A percentile compares a stretch with the other conserved stretches of the same genome.
These are phyloP conservation scores for Kobus ellipsiprymnus DNA, from an alignment of 2,113 vertebrate genomes.

Conservation along the genomic window DNA sequence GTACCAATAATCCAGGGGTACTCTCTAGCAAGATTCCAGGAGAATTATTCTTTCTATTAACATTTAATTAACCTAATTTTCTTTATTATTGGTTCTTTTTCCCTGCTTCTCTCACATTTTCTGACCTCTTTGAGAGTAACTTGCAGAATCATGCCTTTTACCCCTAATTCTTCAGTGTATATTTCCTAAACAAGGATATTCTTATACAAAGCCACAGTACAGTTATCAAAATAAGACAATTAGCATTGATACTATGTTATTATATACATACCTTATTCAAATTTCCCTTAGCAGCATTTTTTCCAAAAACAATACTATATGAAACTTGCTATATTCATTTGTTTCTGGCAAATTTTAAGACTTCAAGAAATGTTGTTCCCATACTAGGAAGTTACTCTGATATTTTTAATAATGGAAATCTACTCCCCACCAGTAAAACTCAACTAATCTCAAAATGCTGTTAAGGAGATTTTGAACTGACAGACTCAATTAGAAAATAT, in stretches of 20 bases:
- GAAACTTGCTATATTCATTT: not conserved
- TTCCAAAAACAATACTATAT: not conserved
- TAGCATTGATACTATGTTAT: not conserved
- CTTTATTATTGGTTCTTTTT: not conserved
- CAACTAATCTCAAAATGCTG: not conserved
- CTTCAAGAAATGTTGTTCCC: not conserved
- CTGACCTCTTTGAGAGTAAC: not conserved
- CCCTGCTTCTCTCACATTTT: not conserved
- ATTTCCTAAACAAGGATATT: not conserved
- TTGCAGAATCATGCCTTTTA: not conserved
- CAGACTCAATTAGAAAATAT: not conserved
- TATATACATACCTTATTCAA: not conserved
- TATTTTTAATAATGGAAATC: not conserved
- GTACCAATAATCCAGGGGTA: not conserved
- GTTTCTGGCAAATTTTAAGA: not conserved
- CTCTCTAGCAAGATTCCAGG: not conserved
- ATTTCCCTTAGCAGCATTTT: not conserved
- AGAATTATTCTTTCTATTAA: not conserved
- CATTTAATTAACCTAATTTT: not conserved
- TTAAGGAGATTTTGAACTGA: constrained; percentile 2
- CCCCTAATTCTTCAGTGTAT: not conserved
- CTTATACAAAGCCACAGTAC: not conserved
- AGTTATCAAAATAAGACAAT: not conserved
- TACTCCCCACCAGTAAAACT: not conserved
- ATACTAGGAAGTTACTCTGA: not conserved